Base-by-base conservation (phyloP, 2,113 vertebrate genomes). In the Zootoca vivipara region DNA sequence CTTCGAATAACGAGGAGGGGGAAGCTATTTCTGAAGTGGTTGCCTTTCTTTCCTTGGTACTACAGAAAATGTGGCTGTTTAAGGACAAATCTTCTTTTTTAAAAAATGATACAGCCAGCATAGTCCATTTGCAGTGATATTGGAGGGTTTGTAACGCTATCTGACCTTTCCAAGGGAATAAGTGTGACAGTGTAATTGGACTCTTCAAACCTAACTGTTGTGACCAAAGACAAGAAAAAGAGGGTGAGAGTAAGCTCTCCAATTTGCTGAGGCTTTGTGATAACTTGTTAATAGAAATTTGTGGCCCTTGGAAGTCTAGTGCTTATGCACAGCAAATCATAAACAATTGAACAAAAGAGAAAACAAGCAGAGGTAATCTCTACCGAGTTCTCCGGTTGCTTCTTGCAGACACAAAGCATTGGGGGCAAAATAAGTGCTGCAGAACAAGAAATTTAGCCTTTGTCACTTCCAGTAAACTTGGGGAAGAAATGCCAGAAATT, bases 221-320 rank as follows among this genome's bases (percentile, higher is more conserved):
- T 38, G 28, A 85, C 91, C 18, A 69, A 65, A 67, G 78, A n/a
- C n/a, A 90, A 52, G 75, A 90, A 81, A 0, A 0, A 38, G 40
- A 28, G 9, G 46, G 78, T 22, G 7, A 52, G 72, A 58, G 1
- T 84, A 87, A 88, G n/a, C 78, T 4, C 56, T 91, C 22, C 79
- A 2, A 24, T 86, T 89, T 75, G 0, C 9, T 91, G 78, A 90
- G 64, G 20, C 75, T 86, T 0, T 83, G 30, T 0, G 12, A 84
- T 83, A 65, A 86, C 56, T 83, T 82, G 67, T 91, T 91, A 22
- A 26, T 87, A 22, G 81, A 93, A 85, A 87, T 46, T 16, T 93
- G 0, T 69, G 84, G 30, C 7, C 74, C 26, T 72, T 33, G 10
- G 33, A 78, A 70, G 52, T 83, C 24, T 75, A n/a, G 13, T 58